Base-by-base conservation (phyloP, 2,797 vertebrate species). In the Gephyroberyx darwinii region DNA sequence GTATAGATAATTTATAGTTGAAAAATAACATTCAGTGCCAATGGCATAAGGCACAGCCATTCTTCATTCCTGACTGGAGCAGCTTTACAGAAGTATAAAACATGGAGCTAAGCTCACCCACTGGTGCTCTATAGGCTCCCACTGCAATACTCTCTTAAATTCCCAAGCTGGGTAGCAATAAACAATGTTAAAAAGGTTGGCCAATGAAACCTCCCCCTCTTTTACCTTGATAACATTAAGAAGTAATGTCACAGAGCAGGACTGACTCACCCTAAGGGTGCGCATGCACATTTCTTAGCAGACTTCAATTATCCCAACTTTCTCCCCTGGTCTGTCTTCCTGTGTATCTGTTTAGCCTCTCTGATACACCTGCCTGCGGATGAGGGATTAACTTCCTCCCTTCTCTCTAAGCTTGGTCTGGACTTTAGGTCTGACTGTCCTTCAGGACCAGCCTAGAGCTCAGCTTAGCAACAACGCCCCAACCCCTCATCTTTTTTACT, bases 341-440 rank as follows among this genome's bases (percentile, higher is more conserved):
- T 84, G 88, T 88, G 89, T 90, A 92, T 93, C 92, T 93, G 93
- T 92, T 94, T 93, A 94, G 92, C 90, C 92, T 91, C 91, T 90
- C 89, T 92, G 90, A 91, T 93, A 85, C 86, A 92, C 89, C 86
- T 88, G 90, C 90, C 89, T 79, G 78, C 89, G 92, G 92, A 92
- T 77, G 91, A 75, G 76, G 91, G 91, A 93, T 94, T 93, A 93
- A 89, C 89, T 89, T 85, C 80, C 73, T 82, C 66, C 77, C 62
- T 62, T 80, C 69, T 86, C 82, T 78, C 78, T 83, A 79, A 89
- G 82, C 87, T 70, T 58, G 71, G 89, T 86, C 88, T 89, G 90
- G 88, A 91, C 89, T 91, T 86, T 81, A 72, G 77, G 90, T 89
- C 90, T 87, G 88, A 77, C 83, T 58, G 88, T 91, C 92, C 91